Base-by-base conservation (phyloP, 1,140 invertebrate species). In the Cephus cinctus region DNA sequence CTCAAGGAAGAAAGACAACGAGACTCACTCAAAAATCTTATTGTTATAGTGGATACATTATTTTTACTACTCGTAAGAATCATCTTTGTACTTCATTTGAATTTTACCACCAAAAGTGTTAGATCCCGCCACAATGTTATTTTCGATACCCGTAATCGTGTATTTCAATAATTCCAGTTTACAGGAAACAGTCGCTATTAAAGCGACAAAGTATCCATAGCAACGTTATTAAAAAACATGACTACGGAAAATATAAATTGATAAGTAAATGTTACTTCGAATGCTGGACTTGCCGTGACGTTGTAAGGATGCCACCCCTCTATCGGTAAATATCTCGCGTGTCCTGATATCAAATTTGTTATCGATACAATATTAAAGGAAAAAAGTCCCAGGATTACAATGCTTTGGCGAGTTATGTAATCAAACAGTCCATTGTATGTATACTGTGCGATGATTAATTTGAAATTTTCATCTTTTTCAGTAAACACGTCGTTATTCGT, bases 241-340 rank as follows among this genome's bases (percentile, higher is more conserved):
- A 75, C 39, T 12, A 64, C 52, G 11, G 79, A 46, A 0, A 73
- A 70, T 0, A 70, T 20, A 0, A 73, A 57, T 59, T 81, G 78
- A 53, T 81, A 71, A 0, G 45, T 12, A 22, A 71, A 78, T 0
- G 76, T 80, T 2, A 81, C 38, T 50, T 80, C 75, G 43, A 74
- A 81, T 0, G 71, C 71, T 18, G 79, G 78, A 0, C 73, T 69
- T 16, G 55, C 53, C 9, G 65, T 66, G 0, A 67, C 67, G 43
- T 80, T 67, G 46, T 78, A 81, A 2, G 79, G 80, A 32, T 80
- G 81, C 79, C 79, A 69, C 19, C 60, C 64, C 8, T 55, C 55
- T 22, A 67, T 46, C 0, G 63, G 56, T 15, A 68, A 39, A 2
- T 38, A 36, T 19, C 59, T 54, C 0, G 44, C 46, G 2, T 46